Evolutionary conservation across 2,113 vertebrate genomes (phyloP).

Genomic region (Perca fluviatilis): DNA sequence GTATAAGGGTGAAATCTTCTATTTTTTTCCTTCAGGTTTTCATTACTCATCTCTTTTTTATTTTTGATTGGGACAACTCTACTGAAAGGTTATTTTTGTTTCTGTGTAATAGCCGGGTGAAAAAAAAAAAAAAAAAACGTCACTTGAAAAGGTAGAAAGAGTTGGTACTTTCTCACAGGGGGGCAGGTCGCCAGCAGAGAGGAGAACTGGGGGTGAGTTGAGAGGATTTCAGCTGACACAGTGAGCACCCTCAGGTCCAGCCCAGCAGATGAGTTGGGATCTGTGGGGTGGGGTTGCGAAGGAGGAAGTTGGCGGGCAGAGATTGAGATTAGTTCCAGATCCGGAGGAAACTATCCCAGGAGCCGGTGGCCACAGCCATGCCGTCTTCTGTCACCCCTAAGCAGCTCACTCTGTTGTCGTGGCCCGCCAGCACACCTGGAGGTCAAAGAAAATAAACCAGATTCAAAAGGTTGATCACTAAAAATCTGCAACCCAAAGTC

Average conservation of each 20-base stretch:
- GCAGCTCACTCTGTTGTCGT: slow-evolving; percentile 99
- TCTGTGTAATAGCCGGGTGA: slow-evolving; percentile 75
- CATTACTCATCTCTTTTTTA: slow-evolving; percentile 54
- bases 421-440: slow-evolving; percentile 95
- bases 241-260: slow-evolving; percentile 75
- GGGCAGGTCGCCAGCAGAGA: slow-evolving; percentile 59
- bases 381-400: slow-evolving; percentile 96
- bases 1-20: slow-evolving; percentile 43
- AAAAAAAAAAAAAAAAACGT: slow-evolving; percentile 79
- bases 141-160: slow-evolving; percentile 90
- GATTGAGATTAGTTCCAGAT: slow-evolving; percentile 94
- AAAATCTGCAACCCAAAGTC: neutral
- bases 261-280: slow-evolving; percentile 54
- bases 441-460: slow-evolving; percentile 3
- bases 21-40: slow-evolving; percentile 31
- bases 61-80: slow-evolving; percentile 84
- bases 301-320: slow-evolving; percentile 53
- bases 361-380: slow-evolving; percentile 98
- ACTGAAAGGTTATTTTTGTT: slow-evolving; percentile 81
- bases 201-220: slow-evolving; percentile 30
- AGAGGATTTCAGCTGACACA: slow-evolving; percentile 68
- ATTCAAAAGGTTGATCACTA: neutral
- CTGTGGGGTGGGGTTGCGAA: slow-evolving; percentile 16
- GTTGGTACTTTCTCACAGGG: slow-evolving; percentile 89
- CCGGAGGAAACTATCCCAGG: slow-evolving; percentile 99